phyloP scores from a whole-genome alignment of 2,113 vertebrate genomes.

The Vulpes lagopus region DNA sequence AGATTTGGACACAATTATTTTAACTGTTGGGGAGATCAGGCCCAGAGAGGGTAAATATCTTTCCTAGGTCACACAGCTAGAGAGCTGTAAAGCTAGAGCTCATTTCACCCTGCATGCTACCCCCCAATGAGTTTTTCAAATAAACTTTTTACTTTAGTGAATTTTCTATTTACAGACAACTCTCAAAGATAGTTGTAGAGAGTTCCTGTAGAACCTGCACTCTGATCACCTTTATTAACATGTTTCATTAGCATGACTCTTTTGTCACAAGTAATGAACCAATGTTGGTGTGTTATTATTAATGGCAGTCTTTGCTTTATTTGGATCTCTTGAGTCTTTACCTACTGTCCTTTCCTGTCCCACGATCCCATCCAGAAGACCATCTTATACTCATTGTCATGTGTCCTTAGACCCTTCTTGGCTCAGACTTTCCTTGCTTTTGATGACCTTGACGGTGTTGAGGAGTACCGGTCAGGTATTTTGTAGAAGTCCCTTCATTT shows the following conservation, averaged over 20 bases:
- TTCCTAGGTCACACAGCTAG: neutral
- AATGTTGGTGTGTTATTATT: neutral
- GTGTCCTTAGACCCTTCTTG: neutral
- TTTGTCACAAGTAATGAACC: neutral
- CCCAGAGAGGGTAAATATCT: neutral
- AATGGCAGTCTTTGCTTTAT: too few relatives aligned
- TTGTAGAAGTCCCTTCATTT: neutral
- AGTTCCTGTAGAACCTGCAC: neutral
- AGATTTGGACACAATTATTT: neutral
- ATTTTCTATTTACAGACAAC: neutral
- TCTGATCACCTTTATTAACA: neutral
- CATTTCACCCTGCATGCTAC: neutral
- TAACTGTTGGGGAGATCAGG: neutral
- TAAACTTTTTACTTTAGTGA: neutral
- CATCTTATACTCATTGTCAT: neutral
- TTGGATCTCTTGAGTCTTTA: neutral
- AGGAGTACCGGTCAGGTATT: neutral
- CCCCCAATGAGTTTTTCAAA: neutral
- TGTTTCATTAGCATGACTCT: neutral
- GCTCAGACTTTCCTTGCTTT: neutral
- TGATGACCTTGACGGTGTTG: neutral
- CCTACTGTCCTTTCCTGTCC: neutral
- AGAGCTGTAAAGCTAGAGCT: neutral
- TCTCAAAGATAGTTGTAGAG: neutral
- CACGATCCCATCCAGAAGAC: neutral